Evolutionary conservation across 2,888 invertebrate genomes (phyloP).

Genomic region (Andrena minutula): DNA sequence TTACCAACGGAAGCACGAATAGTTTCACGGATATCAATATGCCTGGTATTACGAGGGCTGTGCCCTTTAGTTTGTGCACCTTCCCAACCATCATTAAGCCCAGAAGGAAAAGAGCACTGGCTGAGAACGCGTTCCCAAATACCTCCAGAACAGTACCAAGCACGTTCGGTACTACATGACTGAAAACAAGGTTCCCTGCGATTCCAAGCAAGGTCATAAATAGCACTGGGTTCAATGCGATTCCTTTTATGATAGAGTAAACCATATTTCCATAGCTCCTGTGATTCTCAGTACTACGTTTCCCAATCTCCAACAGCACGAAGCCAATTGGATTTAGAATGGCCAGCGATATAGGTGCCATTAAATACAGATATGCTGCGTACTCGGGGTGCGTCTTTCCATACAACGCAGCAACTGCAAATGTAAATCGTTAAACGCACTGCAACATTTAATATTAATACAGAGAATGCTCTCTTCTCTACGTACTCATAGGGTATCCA

Average conservation of each 20-base stretch:
- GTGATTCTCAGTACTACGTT: conserved; percentile 84
- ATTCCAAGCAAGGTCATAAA: conserved; percentile 97
- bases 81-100: conserved; percentile 97
- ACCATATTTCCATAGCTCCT: conserved; percentile 72
- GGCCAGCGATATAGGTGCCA: conserved; percentile 97
- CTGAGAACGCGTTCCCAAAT: conserved; percentile 95
- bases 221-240: conserved; percentile 95
- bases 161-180: conserved; percentile 91
- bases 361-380: conserved; percentile 94
- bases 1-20: conserved; percentile 93
- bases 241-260: conserved; percentile 87
- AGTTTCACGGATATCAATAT: conserved; percentile 96
- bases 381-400: conserved; percentile 94
- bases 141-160: conserved; percentile 91
- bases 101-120: conserved; percentile 95
- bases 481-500: conserved; percentile 96
- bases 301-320: conserved; percentile 93
- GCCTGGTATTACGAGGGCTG: conserved; percentile 92
- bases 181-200: conserved; percentile 92
- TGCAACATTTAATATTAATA: neutral
- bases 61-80: conserved; percentile 91
- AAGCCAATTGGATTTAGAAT: conserved; percentile 97
- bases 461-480: neutral
- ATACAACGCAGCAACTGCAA: conserved; percentile 94
- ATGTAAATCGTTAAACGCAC: conserved; percentile 67